Conservation (phyloP, 2,888 invertebrate genomes). For the Helicoverpa assulta region DNA sequence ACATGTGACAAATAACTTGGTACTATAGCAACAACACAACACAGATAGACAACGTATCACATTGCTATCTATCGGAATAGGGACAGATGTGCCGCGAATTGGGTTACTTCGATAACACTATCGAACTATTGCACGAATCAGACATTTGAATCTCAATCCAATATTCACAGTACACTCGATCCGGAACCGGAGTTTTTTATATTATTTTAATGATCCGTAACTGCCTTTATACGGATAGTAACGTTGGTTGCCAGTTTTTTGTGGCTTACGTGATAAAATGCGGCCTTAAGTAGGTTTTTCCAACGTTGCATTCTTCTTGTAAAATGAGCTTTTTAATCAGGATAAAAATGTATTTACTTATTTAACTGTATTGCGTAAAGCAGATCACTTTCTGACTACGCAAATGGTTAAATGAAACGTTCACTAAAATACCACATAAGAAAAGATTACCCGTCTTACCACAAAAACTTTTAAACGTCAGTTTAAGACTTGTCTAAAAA, state of each 20-base stretch:
- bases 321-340: too few species aligned
- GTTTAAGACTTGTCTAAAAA: too few species aligned
- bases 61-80: conserved; percentile 73
- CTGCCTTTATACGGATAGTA: conserved; percentile 19
- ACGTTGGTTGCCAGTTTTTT: conserved; percentile 25
- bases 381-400: too few species aligned
- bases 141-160: conserved; percentile 37
- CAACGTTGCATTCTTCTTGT: conserved; percentile 7
- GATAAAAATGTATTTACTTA: too few species aligned
- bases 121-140: conserved; percentile 70
- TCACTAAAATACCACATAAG: too few species aligned
- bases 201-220: conserved; percentile 5
- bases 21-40: conserved; percentile 37
- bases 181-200: conserved; percentile 21
- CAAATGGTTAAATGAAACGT: too few species aligned
- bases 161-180: conserved; percentile 27
- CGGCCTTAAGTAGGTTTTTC: not conserved
- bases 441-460: too few species aligned
- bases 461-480: too few species aligned
- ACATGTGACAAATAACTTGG: conserved; percentile 16
- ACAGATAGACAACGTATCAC: conserved; percentile 62
- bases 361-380: too few species aligned
- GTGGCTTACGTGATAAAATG: conserved; percentile 27
- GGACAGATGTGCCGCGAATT: conserved; percentile 85
- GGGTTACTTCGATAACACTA: conserved; percentile 85